Conservation (phyloP, 23 tunicate species). For the Halocynthia roretzi region DNA sequence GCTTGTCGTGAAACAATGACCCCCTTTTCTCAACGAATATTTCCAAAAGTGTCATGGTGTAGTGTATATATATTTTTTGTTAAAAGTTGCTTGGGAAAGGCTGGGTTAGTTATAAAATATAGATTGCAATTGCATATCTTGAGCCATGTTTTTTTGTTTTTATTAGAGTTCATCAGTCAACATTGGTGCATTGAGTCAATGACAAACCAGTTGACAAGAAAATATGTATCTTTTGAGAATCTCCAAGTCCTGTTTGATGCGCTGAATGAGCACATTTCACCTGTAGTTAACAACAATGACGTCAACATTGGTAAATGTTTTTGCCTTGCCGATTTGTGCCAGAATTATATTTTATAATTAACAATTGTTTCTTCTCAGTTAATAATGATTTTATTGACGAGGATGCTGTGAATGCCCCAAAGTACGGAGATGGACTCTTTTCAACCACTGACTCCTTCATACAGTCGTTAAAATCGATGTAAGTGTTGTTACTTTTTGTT, state of each 20-base stretch:
- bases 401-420: slow-evolving; percentile 19
- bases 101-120: no score
- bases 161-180: neutral
- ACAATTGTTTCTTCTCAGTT: neutral
- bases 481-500: neutral
- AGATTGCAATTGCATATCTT: neutral
- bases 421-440: slow-evolving; percentile 63
- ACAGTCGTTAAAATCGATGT: slow-evolving; percentile 18
- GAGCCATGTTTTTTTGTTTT: neutral
- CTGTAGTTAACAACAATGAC: neutral
- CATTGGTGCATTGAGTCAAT: slow-evolving; percentile 1
- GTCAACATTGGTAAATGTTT: neutral
- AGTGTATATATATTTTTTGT: no score
- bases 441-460: slow-evolving; percentile 42
- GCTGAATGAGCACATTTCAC: neutral
- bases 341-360: neutral
- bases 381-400: slow-evolving; percentile 6
- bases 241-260: neutral
- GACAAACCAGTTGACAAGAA: neutral
- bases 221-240: slow-evolving; percentile 1
- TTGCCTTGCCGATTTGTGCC: neutral
- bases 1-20: no score
- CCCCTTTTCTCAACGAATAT: no score
- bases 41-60: no score
- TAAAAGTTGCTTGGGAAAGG: no score